Evolutionary conservation across 2,888 invertebrate genomes (phyloP), one percentile per base, ranked within the genome.

Genomic region (Eueremaeus valkanovi): DNA sequence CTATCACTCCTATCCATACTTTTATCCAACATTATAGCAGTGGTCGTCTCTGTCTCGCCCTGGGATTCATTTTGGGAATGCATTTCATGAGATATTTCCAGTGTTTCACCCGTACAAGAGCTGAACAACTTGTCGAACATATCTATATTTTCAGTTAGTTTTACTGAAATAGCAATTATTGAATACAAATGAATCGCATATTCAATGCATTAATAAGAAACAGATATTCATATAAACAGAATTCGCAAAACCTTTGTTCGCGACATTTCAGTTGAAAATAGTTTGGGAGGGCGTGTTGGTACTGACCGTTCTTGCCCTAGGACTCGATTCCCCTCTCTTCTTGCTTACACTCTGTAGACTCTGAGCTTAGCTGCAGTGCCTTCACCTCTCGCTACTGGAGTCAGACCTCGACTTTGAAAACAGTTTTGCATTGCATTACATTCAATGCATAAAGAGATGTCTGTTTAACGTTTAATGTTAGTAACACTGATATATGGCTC

Each of bases 61-160:
- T 63, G 63, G 1, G 33, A 63, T 16, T 63, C 63, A 29, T 73
- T 58, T 18, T 51, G 73, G n/a, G 21, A 40, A 36, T 51, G n/a
- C 73, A 73, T 73, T 36, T 73, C 73, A 27, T 73, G 73, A 21
- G 73, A 61, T 73, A 73, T 73, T 63, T 73, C 73, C 27, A 73
- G 42, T 18, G 73, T 42, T 29, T 73, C 73, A 27, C 73, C 73
- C 16, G 73, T 63, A 63, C 73, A 73, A 9, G 42, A 63, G 18
- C 36, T 61, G 63, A 11, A 73, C 40, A 31, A 24, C 11, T 27
- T 45, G 24, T 58, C 63, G 45, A 73, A 73, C 73, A 73, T 73
- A 16, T 45, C 21, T 13, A 5, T n/a, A n/a, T n/a, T n/a, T n/a
- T n/a, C n/a, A n/a, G 27, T 58, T 24, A 63, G 16, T 21, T n/a